A percentile compares a stretch with the other conserved stretches of the same genome.
Evolutionary conservation across 2,797 vertebrate species (phyloP).

Genomic region (Cossypha caffra): DNA sequence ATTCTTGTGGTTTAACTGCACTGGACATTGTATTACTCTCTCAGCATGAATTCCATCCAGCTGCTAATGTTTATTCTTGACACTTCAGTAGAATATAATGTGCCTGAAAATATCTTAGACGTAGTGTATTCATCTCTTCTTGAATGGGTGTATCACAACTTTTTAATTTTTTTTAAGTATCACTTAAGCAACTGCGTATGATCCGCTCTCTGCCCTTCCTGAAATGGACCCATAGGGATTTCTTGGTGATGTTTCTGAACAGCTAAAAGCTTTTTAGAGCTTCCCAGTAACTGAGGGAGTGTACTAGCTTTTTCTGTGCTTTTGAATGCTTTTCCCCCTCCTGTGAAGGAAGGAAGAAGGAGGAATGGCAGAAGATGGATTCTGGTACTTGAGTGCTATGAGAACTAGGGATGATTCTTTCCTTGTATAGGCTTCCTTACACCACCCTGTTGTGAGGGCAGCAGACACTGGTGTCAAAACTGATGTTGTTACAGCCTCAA

Average conservation of each 20-base stretch:
- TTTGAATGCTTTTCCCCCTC: not conserved
- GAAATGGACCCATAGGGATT: not conserved
- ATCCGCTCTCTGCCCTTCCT: not conserved
- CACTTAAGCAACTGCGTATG: not conserved
- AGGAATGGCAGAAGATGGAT: not conserved
- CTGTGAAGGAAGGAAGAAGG: not conserved
- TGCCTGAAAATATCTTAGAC: not conserved
- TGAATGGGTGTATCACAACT: fast-evolving
- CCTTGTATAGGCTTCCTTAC: not conserved
- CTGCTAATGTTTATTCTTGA: not conserved
- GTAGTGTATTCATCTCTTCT: not conserved
- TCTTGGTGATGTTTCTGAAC: not conserved
- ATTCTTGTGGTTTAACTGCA: not conserved
- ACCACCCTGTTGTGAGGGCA: not conserved
- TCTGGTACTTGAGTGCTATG: not conserved
- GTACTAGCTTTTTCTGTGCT: not conserved
- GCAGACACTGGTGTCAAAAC: not conserved
- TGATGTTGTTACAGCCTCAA: not conserved
- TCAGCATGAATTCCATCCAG: not conserved
- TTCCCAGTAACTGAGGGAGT: not conserved
- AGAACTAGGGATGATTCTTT: not conserved
- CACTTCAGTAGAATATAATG: not conserved
- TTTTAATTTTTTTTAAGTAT: not conserved
- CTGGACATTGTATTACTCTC: not conserved
- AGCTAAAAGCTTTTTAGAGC: not conserved